phyloP scores from a whole-genome alignment of 2,888 invertebrate genomes.

The Margaritifera margaritifera region DNA sequence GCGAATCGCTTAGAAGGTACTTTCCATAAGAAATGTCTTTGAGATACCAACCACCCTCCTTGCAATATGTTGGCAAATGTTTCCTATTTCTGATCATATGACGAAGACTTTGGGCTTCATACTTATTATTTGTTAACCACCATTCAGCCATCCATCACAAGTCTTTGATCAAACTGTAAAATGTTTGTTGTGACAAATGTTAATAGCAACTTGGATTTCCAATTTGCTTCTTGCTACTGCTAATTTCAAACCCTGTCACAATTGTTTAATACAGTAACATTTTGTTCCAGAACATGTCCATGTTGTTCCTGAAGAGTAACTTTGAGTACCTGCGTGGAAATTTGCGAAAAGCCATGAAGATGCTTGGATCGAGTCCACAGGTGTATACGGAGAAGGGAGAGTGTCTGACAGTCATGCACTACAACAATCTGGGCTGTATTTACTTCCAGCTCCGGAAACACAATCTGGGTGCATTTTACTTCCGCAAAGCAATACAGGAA shows the following conservation, averaged over 20 bases:
- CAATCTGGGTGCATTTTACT: slow-evolving; percentile 85
- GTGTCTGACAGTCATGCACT: slow-evolving; percentile 79
- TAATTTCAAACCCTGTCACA: neutral
- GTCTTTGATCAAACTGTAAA: too few relatives aligned
- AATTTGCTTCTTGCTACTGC: neutral
- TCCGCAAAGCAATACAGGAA: slow-evolving; percentile 85
- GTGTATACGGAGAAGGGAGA: slow-evolving; percentile 76
- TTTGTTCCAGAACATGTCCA: slow-evolving; percentile 71
- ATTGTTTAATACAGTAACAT: neutral
- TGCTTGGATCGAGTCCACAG: slow-evolving; percentile 69
- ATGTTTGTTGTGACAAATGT: too few relatives aligned
- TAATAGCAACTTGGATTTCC: too few relatives aligned
- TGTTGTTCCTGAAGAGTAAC: slow-evolving; percentile 79
- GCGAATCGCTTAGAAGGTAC: too few relatives aligned
- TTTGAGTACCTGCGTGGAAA: slow-evolving; percentile 80
- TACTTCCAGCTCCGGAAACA: slow-evolving; percentile 88
- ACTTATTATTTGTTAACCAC: too few relatives aligned
- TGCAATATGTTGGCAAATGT: too few relatives aligned
- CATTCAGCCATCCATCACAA: too few relatives aligned
- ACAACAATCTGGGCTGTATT: slow-evolving; percentile 88
- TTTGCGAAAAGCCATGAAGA: slow-evolving; percentile 78
- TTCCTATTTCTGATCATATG: too few relatives aligned
- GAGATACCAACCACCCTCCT: too few relatives aligned
- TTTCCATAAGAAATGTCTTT: too few relatives aligned
- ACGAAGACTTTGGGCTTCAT: too few relatives aligned